Conservation (phyloP, 2,888 invertebrate species). For the Opisthograptis luteolata region DNA sequence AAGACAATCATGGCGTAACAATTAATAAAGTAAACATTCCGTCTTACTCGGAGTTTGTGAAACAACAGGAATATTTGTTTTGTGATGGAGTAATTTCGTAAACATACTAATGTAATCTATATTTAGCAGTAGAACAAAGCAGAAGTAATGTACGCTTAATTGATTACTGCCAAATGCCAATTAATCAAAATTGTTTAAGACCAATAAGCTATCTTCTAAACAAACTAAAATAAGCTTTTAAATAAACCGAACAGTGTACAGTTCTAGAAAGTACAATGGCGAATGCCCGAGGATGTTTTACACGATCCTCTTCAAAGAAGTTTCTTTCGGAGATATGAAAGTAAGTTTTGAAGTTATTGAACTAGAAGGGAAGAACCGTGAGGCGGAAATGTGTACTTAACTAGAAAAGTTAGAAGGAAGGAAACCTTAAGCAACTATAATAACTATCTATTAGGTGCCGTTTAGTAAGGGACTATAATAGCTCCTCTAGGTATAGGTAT, state of each 20-base stretch:
- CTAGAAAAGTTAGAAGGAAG: slow-evolving; percentile 6
- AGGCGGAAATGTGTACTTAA: slow-evolving; percentile 12
- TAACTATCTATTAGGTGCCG: too few species aligned
- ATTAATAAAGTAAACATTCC: slow-evolving; percentile 4
- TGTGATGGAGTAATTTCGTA: not conserved
- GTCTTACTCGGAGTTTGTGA: not conserved
- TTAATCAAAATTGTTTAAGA: too few species aligned
- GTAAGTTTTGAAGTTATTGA: slow-evolving; percentile 23
- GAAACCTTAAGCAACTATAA: too few species aligned
- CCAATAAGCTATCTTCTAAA: not conserved
- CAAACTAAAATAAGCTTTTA: slow-evolving; percentile 2
- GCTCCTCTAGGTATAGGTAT: too few species aligned
- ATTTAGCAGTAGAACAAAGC: too few species aligned
- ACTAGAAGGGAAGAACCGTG: slow-evolving; percentile 14
- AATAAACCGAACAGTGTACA: slow-evolving; percentile 11
- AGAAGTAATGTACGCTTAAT: too few species aligned
- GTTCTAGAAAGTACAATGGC: slow-evolving; percentile 8
- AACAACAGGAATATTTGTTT: not conserved
- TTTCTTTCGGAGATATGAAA: slow-evolving; percentile 25
- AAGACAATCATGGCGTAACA: not conserved
- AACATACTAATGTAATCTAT: not conserved
- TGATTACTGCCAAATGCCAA: too few species aligned
- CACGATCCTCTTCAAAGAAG: slow-evolving; percentile 23
- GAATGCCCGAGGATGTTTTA: slow-evolving; percentile 9
- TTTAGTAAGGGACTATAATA: too few species aligned